These are phyloP conservation scores for Prunella strophiata DNA, from an alignment of 2,797 vertebrate species.

Conservation along the genomic window DNA sequence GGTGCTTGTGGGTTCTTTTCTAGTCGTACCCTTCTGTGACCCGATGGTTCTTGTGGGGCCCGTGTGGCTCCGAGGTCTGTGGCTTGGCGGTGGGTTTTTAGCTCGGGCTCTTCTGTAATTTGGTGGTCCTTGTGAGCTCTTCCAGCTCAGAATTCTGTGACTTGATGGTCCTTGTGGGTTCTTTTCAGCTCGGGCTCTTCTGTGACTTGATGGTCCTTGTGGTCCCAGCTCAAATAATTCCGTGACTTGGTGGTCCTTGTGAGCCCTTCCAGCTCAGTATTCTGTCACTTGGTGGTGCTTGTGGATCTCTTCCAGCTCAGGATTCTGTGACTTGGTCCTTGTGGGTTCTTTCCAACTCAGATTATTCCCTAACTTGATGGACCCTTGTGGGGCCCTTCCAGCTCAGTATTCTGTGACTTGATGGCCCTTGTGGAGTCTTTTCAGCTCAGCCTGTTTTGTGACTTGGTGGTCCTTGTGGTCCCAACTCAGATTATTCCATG, in stretches of 20 bases:
- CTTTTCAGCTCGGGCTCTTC: rapidly evolving
- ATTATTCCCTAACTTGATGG: no score
- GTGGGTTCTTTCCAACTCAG: neutral
- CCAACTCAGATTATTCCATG: neutral
- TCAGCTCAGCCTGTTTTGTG: rapidly evolving
- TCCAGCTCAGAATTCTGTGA: no score
- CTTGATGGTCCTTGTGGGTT: no score
- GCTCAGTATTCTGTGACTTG: no score
- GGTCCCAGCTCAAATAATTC: rapidly evolving
- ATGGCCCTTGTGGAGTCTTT: rapidly evolving
- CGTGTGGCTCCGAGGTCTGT: no score
- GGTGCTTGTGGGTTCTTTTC: no score
- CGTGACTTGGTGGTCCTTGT: rapidly evolving
- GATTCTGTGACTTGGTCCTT: neutral
- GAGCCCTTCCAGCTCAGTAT: rapidly evolving
- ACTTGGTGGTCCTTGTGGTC: rapidly evolving
- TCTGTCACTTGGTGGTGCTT: no score
- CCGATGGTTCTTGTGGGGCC: no score
- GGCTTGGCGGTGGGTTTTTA: neutral
- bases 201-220: neutral
- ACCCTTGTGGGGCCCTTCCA: no score
- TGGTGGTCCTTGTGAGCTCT: no score
- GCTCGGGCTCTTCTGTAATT: no score
- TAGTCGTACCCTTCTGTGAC: no score
- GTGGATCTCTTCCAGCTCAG: neutral